Percentiles rank a stretch among this genome's conserved stretches.
Evolutionary conservation across 2,113 vertebrate species (phyloP).

Genomic region (Misgurnus mizolepis): DNA sequence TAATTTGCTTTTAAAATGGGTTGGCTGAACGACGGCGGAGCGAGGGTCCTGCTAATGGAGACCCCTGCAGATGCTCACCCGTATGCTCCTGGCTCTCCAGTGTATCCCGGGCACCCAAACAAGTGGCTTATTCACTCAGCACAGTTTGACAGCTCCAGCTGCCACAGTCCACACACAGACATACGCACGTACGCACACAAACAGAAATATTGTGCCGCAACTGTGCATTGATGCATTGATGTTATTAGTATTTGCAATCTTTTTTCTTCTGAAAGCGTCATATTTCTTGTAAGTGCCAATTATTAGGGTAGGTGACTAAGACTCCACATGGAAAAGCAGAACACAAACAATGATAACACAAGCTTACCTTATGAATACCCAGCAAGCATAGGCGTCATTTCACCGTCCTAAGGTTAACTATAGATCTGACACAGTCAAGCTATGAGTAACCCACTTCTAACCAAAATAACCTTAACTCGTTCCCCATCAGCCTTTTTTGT

Average conservation of each 20-base stretch:
- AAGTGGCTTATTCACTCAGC: conserved; percentile 49
- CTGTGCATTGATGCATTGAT: neutral
- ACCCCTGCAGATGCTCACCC: conserved; percentile 49
- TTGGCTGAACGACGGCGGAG: conserved; percentile 6
- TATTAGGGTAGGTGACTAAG: neutral
- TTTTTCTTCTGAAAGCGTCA: neutral
- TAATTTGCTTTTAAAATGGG: conserved; percentile 59
- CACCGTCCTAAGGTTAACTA: no score
- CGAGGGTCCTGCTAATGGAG: conserved; percentile 45
- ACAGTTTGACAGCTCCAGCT: conserved; percentile 55
- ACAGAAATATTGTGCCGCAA: conserved; percentile 32
- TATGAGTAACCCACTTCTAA: no score
- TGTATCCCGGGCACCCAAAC: conserved; percentile 46
- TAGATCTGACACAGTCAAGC: no score
- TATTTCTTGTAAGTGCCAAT: neutral
- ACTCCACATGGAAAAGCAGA: neutral
- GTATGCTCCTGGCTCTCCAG: conserved; percentile 51
- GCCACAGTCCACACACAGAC: conserved; percentile 49
- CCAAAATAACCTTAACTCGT: no score
- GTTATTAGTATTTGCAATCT: neutral
- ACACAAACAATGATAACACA: conserved; percentile 35
- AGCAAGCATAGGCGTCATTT: no score
- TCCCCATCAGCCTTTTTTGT: no score
- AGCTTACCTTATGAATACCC: no score
- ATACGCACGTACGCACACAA: conserved; percentile 22